A percentile compares a stretch with the other conserved stretches of the same genome.
Evolutionary conservation across 1,140 invertebrate species (phyloP).

Genomic region (Daktulosphaira vitifoliae): DNA sequence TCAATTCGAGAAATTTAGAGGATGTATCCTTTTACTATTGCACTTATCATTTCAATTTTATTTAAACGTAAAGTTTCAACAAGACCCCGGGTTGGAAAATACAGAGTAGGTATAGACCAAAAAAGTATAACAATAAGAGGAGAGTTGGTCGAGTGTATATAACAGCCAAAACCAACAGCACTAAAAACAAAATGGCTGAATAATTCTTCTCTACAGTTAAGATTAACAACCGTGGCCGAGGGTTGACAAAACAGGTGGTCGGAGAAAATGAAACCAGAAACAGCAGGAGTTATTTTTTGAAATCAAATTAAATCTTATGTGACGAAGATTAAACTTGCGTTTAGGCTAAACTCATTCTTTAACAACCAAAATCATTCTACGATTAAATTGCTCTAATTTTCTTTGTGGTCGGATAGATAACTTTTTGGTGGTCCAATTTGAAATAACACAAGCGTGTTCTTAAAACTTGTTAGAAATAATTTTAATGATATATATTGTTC

Average conservation of each 20-base stretch:
- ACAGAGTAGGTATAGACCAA: too few species aligned
- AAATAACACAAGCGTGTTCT: too few species aligned
- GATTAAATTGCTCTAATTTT: slow-evolving; percentile 30
- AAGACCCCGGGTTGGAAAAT: too few species aligned
- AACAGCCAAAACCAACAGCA: slow-evolving; percentile 16
- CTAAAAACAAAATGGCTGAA: slow-evolving; percentile 11
- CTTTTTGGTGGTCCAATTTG: too few species aligned
- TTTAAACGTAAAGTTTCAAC: too few species aligned
- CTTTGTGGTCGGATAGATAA: slow-evolving; percentile 13
- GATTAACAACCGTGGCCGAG: not conserved
- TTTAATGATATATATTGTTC: too few species aligned
- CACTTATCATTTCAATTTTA: too few species aligned
- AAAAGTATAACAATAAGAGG: too few species aligned
- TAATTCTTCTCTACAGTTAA: slow-evolving; percentile 24
- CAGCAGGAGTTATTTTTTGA: not conserved
- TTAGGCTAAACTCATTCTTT: not conserved
- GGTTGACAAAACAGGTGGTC: slow-evolving; percentile 17
- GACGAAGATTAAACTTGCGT: not conserved
- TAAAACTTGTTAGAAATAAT: too few species aligned
- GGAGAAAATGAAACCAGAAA: not conserved
- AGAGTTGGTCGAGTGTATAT: not conserved
- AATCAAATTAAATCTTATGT: slow-evolving; percentile 25
- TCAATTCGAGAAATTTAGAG: too few species aligned
- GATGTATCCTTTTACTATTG: too few species aligned
- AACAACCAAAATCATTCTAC: not conserved